Conservation (phyloP, 2,797 vertebrate species). For the Spinibarbus caldwelli region DNA sequence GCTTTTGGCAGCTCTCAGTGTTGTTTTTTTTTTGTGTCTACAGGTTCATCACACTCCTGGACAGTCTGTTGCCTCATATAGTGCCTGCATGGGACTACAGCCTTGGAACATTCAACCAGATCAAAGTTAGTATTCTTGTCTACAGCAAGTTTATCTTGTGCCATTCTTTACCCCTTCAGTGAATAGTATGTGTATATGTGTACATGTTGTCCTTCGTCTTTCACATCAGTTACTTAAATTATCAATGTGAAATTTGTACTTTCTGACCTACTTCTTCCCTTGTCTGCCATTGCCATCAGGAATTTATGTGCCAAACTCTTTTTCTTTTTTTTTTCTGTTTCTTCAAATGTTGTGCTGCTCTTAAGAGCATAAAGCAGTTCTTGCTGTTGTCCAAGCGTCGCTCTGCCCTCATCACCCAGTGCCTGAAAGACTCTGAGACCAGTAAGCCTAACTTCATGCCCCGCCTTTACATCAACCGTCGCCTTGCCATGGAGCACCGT, state of each 20-base stretch:
- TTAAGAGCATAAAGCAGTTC: conserved; percentile 95
- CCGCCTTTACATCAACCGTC: conserved; percentile 95
- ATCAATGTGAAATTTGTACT: background rate
- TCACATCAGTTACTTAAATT: background rate
- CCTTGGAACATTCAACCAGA: conserved; percentile 91
- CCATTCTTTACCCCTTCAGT: background rate
- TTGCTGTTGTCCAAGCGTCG: conserved; percentile 93
- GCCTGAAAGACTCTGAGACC: conserved; percentile 96
- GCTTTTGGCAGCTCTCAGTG: background rate
- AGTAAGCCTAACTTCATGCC: conserved; percentile 97
- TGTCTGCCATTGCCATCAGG: background rate
- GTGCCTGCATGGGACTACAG: conserved; percentile 97
- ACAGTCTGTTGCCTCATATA: conserved; percentile 90
- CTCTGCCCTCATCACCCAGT: conserved; percentile 91
- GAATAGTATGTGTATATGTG: background rate
- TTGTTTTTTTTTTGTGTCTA: background rate
- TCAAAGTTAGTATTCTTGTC: conserved; percentile 83
- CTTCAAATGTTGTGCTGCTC: conserved; percentile 29
- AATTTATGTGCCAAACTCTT: background rate
- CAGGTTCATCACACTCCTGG: conserved; percentile 93
- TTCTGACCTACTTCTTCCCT: background rate
- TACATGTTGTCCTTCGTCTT: background rate
- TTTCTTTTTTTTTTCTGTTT: background rate
- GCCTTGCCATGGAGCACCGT: conserved; percentile 96
- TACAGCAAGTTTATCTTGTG: background rate